phyloP scores from a whole-genome alignment of 2,888 invertebrate species.

The Ariolimax columbianus region DNA sequence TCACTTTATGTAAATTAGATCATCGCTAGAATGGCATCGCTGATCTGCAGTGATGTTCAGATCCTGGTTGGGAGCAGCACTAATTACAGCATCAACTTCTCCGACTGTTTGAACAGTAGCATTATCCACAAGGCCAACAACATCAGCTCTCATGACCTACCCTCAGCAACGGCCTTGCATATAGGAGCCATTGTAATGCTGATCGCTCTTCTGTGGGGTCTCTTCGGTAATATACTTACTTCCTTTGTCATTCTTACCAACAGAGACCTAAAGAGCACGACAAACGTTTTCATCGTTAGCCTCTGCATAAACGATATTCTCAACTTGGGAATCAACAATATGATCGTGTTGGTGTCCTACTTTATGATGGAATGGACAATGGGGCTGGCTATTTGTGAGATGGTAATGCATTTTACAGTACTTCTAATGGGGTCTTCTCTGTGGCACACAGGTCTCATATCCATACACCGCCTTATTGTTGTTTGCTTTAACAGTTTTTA shows the following conservation, averaged over 20 bases:
- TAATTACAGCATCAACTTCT: constrained; percentile 41
- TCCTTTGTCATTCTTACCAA: constrained; percentile 67
- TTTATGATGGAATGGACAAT: constrained; percentile 71
- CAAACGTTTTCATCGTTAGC: constrained; percentile 76
- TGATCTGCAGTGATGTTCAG: constrained; percentile 1
- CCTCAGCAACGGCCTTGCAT: constrained; percentile 66
- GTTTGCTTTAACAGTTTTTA: constrained; percentile 76
- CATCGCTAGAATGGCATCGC: constrained; percentile 16
- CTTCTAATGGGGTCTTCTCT: constrained; percentile 75
- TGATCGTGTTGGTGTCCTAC: constrained; percentile 74
- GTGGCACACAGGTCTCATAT: constrained; percentile 77
- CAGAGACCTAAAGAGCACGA: constrained; percentile 70
- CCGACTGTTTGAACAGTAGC: background rate
- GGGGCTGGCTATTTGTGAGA: constrained; percentile 72
- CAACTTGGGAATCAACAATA: constrained; percentile 73
- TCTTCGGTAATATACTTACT: constrained; percentile 73
- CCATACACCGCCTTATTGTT: constrained; percentile 76
- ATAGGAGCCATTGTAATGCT: constrained; percentile 73
- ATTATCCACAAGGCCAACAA: constrained; percentile 1
- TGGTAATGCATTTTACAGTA: constrained; percentile 75
- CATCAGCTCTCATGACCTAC: constrained; percentile 52
- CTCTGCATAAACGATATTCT: constrained; percentile 76
- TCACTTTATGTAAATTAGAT: too few species aligned
- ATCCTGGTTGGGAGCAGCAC: background rate
- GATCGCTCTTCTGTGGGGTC: constrained; percentile 68